Evolutionary conservation across 2,113 vertebrate species (phyloP).

Genomic region (Campylomormyrus numenius): DNA sequence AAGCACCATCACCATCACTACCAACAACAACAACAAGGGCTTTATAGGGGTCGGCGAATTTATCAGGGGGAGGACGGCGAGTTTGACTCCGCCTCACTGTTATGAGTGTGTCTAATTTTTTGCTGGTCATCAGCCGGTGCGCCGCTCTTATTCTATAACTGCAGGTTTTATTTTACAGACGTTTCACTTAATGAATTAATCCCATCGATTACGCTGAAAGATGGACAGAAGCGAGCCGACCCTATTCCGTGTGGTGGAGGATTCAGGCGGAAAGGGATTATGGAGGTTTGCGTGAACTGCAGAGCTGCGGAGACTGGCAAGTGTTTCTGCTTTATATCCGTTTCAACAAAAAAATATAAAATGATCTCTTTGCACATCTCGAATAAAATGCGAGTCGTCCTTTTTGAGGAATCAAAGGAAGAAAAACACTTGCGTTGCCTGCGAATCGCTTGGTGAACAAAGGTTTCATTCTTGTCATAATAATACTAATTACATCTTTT

Average conservation of each 20-base stretch:
- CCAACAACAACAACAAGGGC: background rate
- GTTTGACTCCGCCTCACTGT: slow-evolving; percentile 44
- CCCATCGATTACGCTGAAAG: slow-evolving; percentile 38
- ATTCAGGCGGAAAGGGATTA: slow-evolving; percentile 30
- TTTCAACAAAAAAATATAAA: slow-evolving; percentile 16
- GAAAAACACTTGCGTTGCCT: background rate
- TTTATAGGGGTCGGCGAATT: slow-evolving; percentile 15
- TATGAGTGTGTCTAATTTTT: slow-evolving; percentile 32
- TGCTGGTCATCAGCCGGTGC: slow-evolving; percentile 30
- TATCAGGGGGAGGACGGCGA: background rate
- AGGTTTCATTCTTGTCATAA: background rate
- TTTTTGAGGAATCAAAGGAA: background rate
- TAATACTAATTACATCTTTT: background rate
- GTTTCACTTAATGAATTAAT: slow-evolving; percentile 34
- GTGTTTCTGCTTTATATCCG: background rate
- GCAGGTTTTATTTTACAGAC: slow-evolving; percentile 57
- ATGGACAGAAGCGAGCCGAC: slow-evolving; percentile 38
- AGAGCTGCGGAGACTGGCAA: background rate
- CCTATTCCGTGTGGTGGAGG: slow-evolving; percentile 28
- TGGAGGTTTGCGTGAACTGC: slow-evolving; percentile 29
- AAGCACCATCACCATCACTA: slow-evolving; percentile 2
- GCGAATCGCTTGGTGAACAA: background rate
- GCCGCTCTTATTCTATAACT: slow-evolving; percentile 55
- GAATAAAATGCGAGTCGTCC: background rate
- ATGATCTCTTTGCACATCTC: background rate